Conservation (phyloP, 2,888 invertebrate species). For the Cephus sareptanus region DNA sequence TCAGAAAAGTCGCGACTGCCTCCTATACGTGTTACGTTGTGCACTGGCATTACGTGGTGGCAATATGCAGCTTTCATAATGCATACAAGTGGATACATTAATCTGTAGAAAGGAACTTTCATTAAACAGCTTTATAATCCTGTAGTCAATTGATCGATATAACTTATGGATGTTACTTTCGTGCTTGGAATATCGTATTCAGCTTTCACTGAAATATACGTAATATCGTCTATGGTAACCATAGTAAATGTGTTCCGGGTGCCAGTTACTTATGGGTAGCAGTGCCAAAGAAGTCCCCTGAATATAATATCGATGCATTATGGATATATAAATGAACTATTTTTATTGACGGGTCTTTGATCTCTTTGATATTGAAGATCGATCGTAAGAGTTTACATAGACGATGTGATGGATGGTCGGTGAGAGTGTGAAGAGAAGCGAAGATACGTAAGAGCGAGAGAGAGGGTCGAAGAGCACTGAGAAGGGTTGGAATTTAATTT, state of each 20-base stretch:
- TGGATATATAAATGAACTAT: background rate
- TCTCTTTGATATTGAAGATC: background rate
- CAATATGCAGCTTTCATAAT: background rate
- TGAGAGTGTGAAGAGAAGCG: background rate
- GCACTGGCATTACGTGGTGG: background rate
- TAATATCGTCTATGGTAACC: background rate
- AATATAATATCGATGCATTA: background rate
- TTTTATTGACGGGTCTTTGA: background rate
- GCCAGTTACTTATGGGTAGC: too few species aligned
- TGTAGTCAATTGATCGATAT: background rate
- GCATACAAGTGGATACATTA: background rate
- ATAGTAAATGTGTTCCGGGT: too few species aligned
- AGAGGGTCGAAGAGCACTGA: conserved; percentile 7
- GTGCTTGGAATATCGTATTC: background rate
- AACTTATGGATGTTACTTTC: background rate
- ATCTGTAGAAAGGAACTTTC: background rate
- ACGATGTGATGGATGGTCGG: background rate
- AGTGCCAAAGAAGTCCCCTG: too few species aligned
- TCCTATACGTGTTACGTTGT: conserved; percentile 7
- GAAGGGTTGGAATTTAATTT: conserved; percentile 1
- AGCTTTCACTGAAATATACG: background rate
- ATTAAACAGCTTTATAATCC: background rate
- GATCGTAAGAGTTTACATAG: background rate
- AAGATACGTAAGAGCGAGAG: background rate
- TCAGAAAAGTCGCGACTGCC: background rate